Percentiles rank a stretch among this genome's conserved stretches.
Conservation (phyloP, 2,797 vertebrate genomes). For the Cheracebus regulus region DNA sequence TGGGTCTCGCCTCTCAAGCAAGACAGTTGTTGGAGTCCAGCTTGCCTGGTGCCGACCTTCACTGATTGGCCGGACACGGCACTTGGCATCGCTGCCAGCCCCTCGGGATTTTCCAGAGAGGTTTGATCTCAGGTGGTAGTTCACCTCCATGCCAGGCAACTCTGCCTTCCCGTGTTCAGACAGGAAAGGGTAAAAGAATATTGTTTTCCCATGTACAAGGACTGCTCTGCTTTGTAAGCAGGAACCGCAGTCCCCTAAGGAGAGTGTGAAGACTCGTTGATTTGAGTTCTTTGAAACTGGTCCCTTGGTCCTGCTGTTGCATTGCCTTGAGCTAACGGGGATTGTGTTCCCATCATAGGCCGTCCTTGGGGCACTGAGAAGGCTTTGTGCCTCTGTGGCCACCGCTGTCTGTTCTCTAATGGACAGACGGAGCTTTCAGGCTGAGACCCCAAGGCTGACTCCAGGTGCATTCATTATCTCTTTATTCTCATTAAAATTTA, state of each 20-base stretch:
- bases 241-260: constrained; percentile 71
- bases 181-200: not conserved
- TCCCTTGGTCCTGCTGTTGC: constrained; percentile 69
- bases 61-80: not conserved
- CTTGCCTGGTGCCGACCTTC: not conserved
- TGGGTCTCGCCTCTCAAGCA: not conserved
- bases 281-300: constrained; percentile 74
- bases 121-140: constrained; percentile 51
- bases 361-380: constrained; percentile 74
- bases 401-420: constrained; percentile 76
- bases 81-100: not conserved
- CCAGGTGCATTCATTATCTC: constrained; percentile 60
- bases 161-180: constrained; percentile 50
- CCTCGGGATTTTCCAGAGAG: constrained; percentile 36
- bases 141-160: constrained; percentile 65
- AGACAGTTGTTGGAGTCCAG: not conserved
- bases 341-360: constrained; percentile 74
- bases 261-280: constrained; percentile 78
- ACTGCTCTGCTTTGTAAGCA: constrained; percentile 78
- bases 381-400: constrained; percentile 66
- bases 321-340: constrained; percentile 74
- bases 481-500: constrained; percentile 78
- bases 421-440: constrained; percentile 56
- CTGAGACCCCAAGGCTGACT: constrained; percentile 70
- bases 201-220: constrained; percentile 64